Evolutionary conservation across 2,888 invertebrate species (phyloP), one percentile per base, ranked within the genome.

Genomic region (Oligia fasciuncula): DNA sequence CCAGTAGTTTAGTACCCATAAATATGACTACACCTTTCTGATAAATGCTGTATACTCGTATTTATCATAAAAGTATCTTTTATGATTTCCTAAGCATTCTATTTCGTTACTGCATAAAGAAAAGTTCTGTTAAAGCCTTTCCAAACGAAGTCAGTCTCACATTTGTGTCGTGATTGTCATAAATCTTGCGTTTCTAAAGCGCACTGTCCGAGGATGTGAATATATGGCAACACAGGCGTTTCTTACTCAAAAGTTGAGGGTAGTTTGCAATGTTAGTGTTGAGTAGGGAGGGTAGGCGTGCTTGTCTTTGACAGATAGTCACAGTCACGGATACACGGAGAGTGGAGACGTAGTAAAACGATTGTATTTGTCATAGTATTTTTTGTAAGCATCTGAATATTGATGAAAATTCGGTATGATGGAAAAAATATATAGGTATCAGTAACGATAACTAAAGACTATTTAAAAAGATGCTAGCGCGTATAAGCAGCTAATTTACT

Each of bases 121-220:
- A 70, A 73, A 65, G 46, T 69, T 77, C 23, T 29, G 19, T 65
- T 13, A 54, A 46, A 46, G 14, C 65, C 40, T 35, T 35, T 66
- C 43, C 51, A 60, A 72, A 57, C 60, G 0, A 14, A 68, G 65
- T 73, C 35, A 77, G 57, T 40, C 6, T 19, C 40, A 70, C 19
- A 71, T 43, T 65, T 49, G 40, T 70, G 80, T 49, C 54, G 40
- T 49, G 46, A 43, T 43, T 63, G 73, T 84, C 60, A 91, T 92
- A 92, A 88, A 92, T 92, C 91, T 89, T 87, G 78, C 84, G 88
- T 89, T 90, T 83, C 76, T 83, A 81, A 85, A 76, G 81, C 80
- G 75, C 83, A 86, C 84, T 85, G 88, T 85, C 88, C 80, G 51
- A 78, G 78, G 75, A 85, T 88, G 84, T 88, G 87, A 89, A 91